Conservation (phyloP, 2,888 invertebrate species). For the Cheilosia variabilis region DNA sequence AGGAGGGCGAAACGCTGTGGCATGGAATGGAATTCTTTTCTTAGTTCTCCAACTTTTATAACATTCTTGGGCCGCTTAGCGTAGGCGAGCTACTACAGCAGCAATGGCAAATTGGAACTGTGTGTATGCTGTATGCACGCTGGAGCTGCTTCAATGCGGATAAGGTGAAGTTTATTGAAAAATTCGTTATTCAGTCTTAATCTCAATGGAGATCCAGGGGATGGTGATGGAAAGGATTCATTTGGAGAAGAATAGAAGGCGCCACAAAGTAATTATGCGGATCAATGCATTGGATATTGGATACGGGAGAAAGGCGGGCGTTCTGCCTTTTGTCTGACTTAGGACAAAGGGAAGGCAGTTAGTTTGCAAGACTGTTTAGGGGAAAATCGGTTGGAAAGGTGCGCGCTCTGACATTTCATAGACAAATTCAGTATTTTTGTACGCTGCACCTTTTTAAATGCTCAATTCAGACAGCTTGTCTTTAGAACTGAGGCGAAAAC, state of each 20-base stretch:
- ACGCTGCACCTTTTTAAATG: no score
- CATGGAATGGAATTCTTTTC: conserved; percentile 72
- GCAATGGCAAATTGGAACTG: conserved; percentile 40
- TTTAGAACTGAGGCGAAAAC: no score
- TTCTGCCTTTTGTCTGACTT: neutral
- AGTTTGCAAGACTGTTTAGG: neutral
- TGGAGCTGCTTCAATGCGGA: conserved; percentile 4
- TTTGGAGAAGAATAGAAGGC: conserved; percentile 40
- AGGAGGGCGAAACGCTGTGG: conserved; percentile 47
- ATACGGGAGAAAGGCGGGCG: neutral
- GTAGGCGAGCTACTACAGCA: conserved; percentile 4
- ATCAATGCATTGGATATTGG: conserved; percentile 15
- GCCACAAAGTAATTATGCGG: conserved; percentile 52
- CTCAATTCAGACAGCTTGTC: no score
- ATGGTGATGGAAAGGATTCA: conserved; percentile 29
- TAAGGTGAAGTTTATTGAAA: conserved; percentile 58
- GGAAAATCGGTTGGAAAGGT: no score
- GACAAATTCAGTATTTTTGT: no score
- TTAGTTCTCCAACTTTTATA: conserved; percentile 57
- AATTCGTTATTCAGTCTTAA: conserved; percentile 53
- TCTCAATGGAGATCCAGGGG: conserved; percentile 25
- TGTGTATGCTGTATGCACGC: conserved; percentile 3
- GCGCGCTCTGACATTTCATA: no score
- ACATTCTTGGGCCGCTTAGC: conserved; percentile 56
- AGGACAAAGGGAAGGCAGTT: neutral